phyloP scores from a whole-genome alignment of 1,140 invertebrate genomes.

The Lepidurus apus region DNA sequence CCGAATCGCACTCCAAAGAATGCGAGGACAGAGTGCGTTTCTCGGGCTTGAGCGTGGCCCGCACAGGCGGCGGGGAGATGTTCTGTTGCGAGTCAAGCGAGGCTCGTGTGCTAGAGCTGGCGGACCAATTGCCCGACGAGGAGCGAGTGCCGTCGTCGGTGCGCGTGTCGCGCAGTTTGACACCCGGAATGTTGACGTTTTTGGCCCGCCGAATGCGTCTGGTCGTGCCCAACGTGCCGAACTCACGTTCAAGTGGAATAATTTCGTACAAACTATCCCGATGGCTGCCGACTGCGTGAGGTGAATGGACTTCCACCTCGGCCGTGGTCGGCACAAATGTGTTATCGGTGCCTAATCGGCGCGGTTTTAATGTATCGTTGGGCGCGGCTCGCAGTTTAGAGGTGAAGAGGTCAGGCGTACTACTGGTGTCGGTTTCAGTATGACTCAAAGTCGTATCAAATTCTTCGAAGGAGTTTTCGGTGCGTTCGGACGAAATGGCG shows the following conservation, averaged over 20 bases:
- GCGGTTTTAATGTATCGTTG: conserved; percentile 23
- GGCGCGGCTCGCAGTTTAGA: conserved; percentile 22
- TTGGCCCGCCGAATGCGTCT: neutral
- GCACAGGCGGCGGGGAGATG: conserved; percentile 38
- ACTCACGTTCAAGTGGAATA: conserved; percentile 24
- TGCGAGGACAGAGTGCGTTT: conserved; percentile 24
- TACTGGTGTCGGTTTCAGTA: conserved; percentile 31
- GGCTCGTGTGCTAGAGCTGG: conserved; percentile 78
- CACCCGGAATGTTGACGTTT: conserved; percentile 40
- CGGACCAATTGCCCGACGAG: conserved; percentile 89
- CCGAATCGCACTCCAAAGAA: conserved; percentile 34
- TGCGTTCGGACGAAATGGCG: conserved; percentile 22
- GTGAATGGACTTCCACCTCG: conserved; percentile 21
- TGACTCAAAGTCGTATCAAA: conserved; percentile 21
- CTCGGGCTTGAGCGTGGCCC: conserved; percentile 24
- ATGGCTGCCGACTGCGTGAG: conserved; percentile 23
- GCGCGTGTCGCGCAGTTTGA: conserved; percentile 59
- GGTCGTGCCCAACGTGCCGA: conserved; percentile 32
- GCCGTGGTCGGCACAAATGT: conserved; percentile 27
- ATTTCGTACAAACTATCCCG: conserved; percentile 31
- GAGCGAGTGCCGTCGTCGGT: conserved; percentile 73
- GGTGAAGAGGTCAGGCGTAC: conserved; percentile 19
- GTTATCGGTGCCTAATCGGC: conserved; percentile 30
- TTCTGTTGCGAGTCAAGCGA: conserved; percentile 51
- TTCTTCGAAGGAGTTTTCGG: conserved; percentile 31